phyloP scores from a whole-genome alignment of 2,797 vertebrate species.

The Parambassis ranga region DNA sequence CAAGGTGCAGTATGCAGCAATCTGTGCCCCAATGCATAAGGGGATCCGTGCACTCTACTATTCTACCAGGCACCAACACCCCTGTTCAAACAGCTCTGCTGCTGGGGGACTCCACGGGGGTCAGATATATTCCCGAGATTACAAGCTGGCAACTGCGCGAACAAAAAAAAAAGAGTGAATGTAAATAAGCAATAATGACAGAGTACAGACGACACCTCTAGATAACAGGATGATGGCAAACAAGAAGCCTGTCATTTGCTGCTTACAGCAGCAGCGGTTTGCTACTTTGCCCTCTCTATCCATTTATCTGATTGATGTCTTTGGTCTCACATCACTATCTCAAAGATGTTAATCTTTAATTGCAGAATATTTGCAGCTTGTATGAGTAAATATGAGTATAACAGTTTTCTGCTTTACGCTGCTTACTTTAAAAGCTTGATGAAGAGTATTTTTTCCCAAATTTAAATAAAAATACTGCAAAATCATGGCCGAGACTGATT shows the following conservation, averaged over 20 bases:
- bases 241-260: constrained; percentile 22
- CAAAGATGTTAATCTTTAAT: constrained; percentile 36
- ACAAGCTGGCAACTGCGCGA: constrained; percentile 4
- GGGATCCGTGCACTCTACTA: constrained; percentile 55
- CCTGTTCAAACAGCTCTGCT: background rate
- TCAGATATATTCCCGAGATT: constrained; percentile 6
- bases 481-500: background rate
- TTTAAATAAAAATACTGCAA: background rate
- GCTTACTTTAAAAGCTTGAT: background rate
- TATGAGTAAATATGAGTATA: no score
- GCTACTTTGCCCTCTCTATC: constrained; percentile 24
- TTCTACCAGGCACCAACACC: constrained; percentile 13
- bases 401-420: no score
- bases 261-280: constrained; percentile 40
- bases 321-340: constrained; percentile 38
- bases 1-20: constrained; percentile 76
- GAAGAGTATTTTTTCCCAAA: background rate
- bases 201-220: constrained; percentile 12
- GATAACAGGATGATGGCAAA: constrained; percentile 26
- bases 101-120: constrained; percentile 5
- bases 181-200: constrained; percentile 33
- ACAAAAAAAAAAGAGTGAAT: background rate
- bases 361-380: background rate
- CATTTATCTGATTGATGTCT: constrained; percentile 54
- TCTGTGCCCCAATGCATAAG: constrained; percentile 49